Evolutionary conservation across 2,113 vertebrate species (phyloP).

Genomic region (Myodes glareolus): DNA sequence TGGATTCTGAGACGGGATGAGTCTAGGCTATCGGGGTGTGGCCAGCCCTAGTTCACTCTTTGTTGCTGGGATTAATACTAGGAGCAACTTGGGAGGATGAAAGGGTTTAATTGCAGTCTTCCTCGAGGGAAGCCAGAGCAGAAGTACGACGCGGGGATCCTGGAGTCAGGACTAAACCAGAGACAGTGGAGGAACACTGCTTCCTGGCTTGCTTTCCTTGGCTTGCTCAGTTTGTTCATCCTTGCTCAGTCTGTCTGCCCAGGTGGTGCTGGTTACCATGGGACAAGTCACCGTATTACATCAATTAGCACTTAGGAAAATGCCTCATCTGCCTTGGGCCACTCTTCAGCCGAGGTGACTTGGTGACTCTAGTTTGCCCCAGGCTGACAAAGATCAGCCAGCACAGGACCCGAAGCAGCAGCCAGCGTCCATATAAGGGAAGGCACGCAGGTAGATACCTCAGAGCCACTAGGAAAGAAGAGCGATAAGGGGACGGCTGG

Average conservation of each 20-base stretch:
- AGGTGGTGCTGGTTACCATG: too few relatives aligned
- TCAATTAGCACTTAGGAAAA: background rate
- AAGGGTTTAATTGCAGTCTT: background rate
- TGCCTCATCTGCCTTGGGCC: too few relatives aligned
- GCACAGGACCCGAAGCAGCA: background rate
- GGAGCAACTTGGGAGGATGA: background rate
- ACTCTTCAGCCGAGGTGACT: background rate
- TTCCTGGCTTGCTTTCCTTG: background rate
- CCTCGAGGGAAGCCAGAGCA: background rate
- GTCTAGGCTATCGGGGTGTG: background rate
- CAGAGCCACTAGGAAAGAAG: background rate
- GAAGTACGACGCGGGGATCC: background rate
- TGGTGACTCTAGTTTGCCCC: background rate
- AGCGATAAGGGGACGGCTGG: background rate
- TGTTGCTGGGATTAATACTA: background rate
- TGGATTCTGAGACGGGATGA: background rate
- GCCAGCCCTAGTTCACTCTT: background rate
- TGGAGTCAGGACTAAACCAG: background rate
- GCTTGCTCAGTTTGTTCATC: background rate
- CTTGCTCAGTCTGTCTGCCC: background rate
- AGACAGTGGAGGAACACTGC: background rate
- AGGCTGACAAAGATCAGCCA: background rate
- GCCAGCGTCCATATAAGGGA: background rate
- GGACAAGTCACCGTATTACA: too few relatives aligned
- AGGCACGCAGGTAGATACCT: background rate